Percentiles rank a stretch among this genome's conserved stretches.
Conservation (phyloP, 35 echinoderm and acorn worm genomes). For the Ptychodera flava region DNA sequence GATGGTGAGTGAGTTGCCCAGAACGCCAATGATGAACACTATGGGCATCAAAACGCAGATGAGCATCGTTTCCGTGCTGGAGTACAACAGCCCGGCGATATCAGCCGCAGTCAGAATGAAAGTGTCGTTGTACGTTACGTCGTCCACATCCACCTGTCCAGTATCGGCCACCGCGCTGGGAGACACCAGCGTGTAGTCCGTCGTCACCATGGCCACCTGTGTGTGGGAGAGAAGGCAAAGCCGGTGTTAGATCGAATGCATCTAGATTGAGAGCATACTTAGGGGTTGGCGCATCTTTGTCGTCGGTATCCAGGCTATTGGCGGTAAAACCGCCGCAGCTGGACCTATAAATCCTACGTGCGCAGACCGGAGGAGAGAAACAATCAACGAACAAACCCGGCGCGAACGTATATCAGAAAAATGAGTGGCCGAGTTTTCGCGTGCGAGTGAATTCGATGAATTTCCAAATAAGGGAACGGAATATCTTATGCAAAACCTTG, state of each 20-base stretch:
- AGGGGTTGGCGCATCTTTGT: neutral
- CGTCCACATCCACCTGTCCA: neutral
- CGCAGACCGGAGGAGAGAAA: neutral
- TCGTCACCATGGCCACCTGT: neutral
- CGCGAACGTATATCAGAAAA: neutral
- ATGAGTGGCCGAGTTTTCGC: neutral
- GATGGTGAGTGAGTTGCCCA: slow-evolving; percentile 53
- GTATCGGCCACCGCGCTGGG: neutral
- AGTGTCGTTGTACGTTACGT: neutral
- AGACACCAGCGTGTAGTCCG: neutral
- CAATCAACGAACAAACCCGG: neutral
- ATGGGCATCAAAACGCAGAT: slow-evolving; percentile 5
- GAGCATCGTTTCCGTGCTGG: neutral
- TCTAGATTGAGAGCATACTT: neutral
- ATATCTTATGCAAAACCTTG: neutral
- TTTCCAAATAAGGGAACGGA: neutral
- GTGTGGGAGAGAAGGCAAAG: neutral
- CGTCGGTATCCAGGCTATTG: neutral
- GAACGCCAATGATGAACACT: slow-evolving; percentile 52
- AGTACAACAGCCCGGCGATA: neutral
- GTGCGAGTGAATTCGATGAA: neutral
- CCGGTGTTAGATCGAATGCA: neutral
- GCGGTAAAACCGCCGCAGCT: neutral
- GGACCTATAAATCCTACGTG: neutral
- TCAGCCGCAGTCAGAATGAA: neutral